phyloP scores from a whole-genome alignment of 2,888 invertebrate genomes.

The Augiades crinisus region DNA sequence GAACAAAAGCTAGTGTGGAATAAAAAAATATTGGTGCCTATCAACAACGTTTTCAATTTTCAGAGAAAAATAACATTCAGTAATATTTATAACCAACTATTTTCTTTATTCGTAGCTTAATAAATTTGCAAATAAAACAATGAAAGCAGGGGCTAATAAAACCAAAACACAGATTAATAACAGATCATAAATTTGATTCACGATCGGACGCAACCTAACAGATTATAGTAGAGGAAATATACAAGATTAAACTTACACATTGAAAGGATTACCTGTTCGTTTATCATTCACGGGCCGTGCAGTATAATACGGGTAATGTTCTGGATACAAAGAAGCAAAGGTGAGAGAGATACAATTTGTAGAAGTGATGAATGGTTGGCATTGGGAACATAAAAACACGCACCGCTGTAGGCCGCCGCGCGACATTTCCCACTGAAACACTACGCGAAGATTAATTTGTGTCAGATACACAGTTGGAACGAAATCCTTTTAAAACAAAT shows the following conservation, averaged over 20 bases:
- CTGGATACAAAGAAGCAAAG: conserved; percentile 3
- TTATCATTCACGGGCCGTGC: conserved; percentile 20
- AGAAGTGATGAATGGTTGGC: conserved; percentile 15
- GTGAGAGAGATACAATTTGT: conserved; percentile 14
- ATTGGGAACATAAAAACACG: conserved; percentile 10
- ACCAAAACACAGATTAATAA: conserved; percentile 4
- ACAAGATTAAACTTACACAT: conserved; percentile 23
- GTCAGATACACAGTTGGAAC: not conserved
- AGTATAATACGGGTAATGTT: conserved; percentile 16
- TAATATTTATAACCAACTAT: not conserved
- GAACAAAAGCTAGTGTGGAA: no score
- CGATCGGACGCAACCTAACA: conserved; percentile 4
- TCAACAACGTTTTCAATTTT: conserved; percentile 3
- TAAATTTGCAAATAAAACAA: conserved; percentile 21
- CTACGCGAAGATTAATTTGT: conserved; percentile 11
- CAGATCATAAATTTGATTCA: conserved; percentile 16
- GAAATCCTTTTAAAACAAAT: conserved; percentile 3
- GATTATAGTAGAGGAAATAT: conserved; percentile 16
- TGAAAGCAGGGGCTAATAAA: conserved; percentile 15
- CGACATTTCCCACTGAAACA: conserved; percentile 19
- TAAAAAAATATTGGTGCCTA: not conserved
- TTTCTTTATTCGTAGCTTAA: not conserved
- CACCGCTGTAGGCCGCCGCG: conserved; percentile 1
- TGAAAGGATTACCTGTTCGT: conserved; percentile 22
- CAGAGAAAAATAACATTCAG: not conserved